Percentiles rank a stretch among this genome's conserved stretches.
Conservation (phyloP, 2,797 vertebrate species). For the Geotrypetes seraphini region DNA sequence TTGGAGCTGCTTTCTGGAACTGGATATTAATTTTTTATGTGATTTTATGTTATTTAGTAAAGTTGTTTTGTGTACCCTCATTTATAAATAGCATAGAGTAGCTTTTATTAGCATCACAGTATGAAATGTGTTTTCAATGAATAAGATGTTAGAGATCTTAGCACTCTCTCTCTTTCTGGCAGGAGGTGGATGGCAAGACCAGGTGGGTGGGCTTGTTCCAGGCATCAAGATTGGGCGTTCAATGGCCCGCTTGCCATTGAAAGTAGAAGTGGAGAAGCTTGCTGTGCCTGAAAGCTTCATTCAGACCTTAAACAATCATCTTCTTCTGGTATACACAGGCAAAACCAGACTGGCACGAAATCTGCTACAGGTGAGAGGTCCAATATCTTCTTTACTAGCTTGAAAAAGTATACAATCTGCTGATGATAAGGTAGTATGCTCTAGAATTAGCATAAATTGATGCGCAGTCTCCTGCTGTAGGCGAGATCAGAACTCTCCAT, state of each 20-base stretch:
- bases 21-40: too few species aligned
- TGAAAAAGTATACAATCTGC: neutral
- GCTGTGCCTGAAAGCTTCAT: conserved; percentile 52
- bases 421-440: neutral
- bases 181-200: conserved; percentile 97
- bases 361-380: conserved; percentile 82
- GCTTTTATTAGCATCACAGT: too few species aligned
- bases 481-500: too few species aligned
- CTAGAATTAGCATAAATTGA: neutral
- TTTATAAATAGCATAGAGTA: too few species aligned
- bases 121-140: too few species aligned
- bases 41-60: too few species aligned
- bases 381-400: neutral
- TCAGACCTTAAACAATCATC: conserved; percentile 62
- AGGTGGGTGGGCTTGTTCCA: conserved; percentile 83
- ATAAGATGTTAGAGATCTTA: too few species aligned
- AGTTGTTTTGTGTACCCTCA: too few species aligned
- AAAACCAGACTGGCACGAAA: conserved; percentile 90
- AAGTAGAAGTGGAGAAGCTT: conserved; percentile 73
- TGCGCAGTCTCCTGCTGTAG: neutral
- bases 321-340: conserved; percentile 88
- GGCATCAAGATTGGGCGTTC: conserved; percentile 84
- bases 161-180: neutral
- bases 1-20: too few species aligned
- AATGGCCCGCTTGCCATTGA: conserved; percentile 64